Evolutionary conservation across 2,113 vertebrate genomes (phyloP), one percentile per base, ranked within the genome.

Genomic region (Elachura formosa): DNA sequence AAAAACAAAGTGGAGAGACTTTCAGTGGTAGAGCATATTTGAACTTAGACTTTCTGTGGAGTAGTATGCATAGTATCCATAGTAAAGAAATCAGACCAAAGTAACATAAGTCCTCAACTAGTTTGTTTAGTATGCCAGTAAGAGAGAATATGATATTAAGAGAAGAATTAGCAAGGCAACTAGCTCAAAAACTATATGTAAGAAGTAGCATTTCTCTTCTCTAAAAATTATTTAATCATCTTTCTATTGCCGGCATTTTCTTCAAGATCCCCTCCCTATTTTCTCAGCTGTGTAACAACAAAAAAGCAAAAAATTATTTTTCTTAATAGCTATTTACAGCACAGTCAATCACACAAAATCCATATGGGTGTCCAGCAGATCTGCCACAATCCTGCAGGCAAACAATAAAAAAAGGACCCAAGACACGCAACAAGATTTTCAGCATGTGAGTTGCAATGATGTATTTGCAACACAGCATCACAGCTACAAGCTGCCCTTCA

Each of bases 261-360:
- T 72, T 0, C 0, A 87, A 74, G 29, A 38, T 18, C 14, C 3
- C 13, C 61, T 89, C 28, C 74, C 28, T 13, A 36, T 74, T 48
- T 93, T 89, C 75, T 85, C 5, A 1, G 11, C 28, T 59, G 29
- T 29, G 11, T 23, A 86, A 24, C 26, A 77, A 38, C 5, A 69
- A 80, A 76, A 76, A 83, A 41, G 15, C 1, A 22, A 64, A 79
- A 93, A 71, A 58, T n/a, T n/a, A n/a, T n/a, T n/a, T n/a, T n/a
- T n/a, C n/a, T n/a, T n/a, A n/a, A n/a, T n/a, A n/a, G n/a, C n/a
- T 83, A 84, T 77, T 95, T 93, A 93, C 78, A 95, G 74, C 43
- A 66, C 7, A 93, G 51, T 18, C 36, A 79, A 24, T 40, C 0
- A 1, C 74, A 93, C 0, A 2, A 85, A 94, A 84, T 51, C 12